Conservation (phyloP, 2,113 vertebrate species). For the Centropus unirufus region DNA sequence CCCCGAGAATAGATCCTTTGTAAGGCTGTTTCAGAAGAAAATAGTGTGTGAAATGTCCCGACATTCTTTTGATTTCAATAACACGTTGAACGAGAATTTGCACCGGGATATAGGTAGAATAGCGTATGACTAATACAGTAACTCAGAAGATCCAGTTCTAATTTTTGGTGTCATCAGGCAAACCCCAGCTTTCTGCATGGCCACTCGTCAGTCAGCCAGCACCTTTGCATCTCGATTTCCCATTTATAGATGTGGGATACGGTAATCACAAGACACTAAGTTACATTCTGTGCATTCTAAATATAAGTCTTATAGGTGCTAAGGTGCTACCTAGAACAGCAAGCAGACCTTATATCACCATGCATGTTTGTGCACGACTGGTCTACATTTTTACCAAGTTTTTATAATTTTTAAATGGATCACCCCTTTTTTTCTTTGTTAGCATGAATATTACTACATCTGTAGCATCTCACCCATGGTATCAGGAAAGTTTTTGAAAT, state of each 20-base stretch:
- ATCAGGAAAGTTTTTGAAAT: not conserved
- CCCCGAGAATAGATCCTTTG: not conserved
- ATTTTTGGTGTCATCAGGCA: not conserved
- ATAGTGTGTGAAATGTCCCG: not conserved
- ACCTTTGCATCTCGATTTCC: not conserved
- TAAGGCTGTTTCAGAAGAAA: not conserved
- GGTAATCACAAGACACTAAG: not conserved
- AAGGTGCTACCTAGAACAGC: not conserved
- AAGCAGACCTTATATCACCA: not conserved
- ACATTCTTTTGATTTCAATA: not conserved
- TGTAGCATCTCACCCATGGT: not conserved
- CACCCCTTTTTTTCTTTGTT: not conserved
- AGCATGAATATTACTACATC: not conserved
- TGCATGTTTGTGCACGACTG: not conserved
- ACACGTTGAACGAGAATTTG: not conserved
- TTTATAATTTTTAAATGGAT: not conserved
- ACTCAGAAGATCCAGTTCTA: not conserved
- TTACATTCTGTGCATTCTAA: not conserved
- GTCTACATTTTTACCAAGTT: not conserved
- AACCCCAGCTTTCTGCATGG: not conserved
- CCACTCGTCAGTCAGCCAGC: not conserved
- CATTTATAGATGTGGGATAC: rapidly evolving
- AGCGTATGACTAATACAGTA: not conserved
- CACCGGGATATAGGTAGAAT: not conserved
- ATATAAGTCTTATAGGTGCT: not conserved